Percentiles rank a stretch among this genome's conserved stretches.
phyloP scores from a whole-genome alignment of 1,140 invertebrate species.

The Chironomus tepperi region DNA sequence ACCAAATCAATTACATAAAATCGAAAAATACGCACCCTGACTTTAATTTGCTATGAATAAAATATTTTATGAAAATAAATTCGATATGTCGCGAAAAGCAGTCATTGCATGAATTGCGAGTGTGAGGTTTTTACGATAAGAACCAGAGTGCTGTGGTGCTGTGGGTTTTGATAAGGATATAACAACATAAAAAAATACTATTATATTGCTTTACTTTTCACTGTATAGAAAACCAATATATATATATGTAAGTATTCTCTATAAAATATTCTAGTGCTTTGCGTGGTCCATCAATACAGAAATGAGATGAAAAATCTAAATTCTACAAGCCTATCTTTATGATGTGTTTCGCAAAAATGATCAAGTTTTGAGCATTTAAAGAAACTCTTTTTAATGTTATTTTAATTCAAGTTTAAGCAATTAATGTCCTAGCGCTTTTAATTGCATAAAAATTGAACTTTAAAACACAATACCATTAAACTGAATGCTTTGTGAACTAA shows the following conservation, averaged over 20 bases:
- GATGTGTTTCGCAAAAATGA: too few relatives aligned
- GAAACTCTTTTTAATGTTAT: too few relatives aligned
- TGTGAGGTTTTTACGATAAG: constrained; percentile 1
- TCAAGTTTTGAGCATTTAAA: too few relatives aligned
- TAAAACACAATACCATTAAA: background rate
- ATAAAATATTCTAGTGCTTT: too few relatives aligned
- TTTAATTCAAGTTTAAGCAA: background rate
- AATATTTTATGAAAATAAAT: background rate
- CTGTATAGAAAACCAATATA: background rate
- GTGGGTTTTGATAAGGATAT: constrained; percentile 3
- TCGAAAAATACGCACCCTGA: too few relatives aligned
- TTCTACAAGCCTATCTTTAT: too few relatives aligned
- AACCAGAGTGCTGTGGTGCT: background rate
- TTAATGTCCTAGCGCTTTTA: too few relatives aligned
- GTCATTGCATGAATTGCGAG: constrained; percentile 11
- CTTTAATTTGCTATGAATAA: too few relatives aligned
- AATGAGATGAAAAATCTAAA: too few relatives aligned
- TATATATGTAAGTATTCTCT: background rate
- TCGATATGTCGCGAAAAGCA: background rate
- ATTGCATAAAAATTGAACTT: background rate
- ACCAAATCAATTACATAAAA: too few relatives aligned
- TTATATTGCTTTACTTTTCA: background rate
- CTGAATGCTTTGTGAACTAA: background rate
- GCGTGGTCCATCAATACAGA: too few relatives aligned
- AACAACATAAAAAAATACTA: constrained; percentile 7